Percentiles rank a stretch among this genome's conserved stretches.
Conservation (phyloP, 2,888 invertebrate species). For the Petrolisthes manimaculis region DNA sequence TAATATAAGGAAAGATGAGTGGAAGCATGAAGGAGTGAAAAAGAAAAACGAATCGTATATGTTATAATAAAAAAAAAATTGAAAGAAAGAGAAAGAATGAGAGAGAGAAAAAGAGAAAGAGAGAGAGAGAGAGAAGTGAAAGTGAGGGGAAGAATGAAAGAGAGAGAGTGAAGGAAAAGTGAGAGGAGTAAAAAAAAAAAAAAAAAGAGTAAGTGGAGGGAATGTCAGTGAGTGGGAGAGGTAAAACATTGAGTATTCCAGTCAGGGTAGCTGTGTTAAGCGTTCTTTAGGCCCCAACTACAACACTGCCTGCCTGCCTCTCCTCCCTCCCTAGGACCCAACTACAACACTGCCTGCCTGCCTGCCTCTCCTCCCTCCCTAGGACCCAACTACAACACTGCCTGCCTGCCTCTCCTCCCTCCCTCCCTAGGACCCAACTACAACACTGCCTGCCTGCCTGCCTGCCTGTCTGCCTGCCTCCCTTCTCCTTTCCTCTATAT, state of each 20-base stretch:
- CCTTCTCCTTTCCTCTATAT: too few relatives aligned
- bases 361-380: too few relatives aligned
- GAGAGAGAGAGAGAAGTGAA: neutral
- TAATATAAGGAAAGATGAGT: too few relatives aligned
- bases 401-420: too few relatives aligned
- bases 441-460: too few relatives aligned
- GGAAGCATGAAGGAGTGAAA: neutral
- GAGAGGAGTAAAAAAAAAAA: neutral
- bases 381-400: too few relatives aligned
- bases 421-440: too few relatives aligned
- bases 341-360: too few relatives aligned
- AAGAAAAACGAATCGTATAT: neutral
- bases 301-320: neutral
- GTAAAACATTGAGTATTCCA: neutral
- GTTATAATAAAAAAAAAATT: neutral
- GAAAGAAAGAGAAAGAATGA: neutral
- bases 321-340: too few relatives aligned
- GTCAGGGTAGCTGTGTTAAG: neutral
- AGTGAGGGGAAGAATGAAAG: too few relatives aligned
- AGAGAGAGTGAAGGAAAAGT: neutral
- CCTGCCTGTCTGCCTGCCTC: too few relatives aligned
- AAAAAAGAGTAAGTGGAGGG: neutral
- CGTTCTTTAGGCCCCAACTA: neutral
- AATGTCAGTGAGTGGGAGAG: neutral
- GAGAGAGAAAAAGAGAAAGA: neutral